Percentiles rank a stretch among this genome's conserved stretches.
phyloP scores from a whole-genome alignment of 1,140 invertebrate genomes.

The Dendroctonus valens region DNA sequence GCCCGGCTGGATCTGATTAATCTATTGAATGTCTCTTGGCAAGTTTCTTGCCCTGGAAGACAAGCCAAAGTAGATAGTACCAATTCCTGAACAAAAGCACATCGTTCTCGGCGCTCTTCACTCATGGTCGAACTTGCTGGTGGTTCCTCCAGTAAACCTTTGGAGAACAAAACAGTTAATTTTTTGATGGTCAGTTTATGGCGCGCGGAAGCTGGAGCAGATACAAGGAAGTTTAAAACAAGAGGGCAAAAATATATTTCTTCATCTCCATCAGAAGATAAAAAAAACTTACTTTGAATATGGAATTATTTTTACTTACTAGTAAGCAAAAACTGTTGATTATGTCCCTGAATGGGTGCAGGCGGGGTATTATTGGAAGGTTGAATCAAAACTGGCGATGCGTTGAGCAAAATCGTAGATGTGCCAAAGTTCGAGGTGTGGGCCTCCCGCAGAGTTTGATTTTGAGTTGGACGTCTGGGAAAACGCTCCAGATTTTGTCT shows the following conservation, averaged over 20 bases:
- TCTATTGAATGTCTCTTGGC: conserved; percentile 24
- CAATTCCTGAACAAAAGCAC: conserved; percentile 47
- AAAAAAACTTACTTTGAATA: neutral
- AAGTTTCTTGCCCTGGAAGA: conserved; percentile 8
- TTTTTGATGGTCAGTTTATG: neutral
- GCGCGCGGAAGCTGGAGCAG: neutral
- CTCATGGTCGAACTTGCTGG: conserved; percentile 41
- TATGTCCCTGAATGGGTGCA: conserved; percentile 35
- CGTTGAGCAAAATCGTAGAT: conserved; percentile 46
- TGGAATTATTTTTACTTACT: conserved; percentile 26
- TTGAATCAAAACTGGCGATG: conserved; percentile 41
- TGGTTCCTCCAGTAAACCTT: conserved; percentile 45
- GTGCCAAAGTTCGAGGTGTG: conserved; percentile 41
- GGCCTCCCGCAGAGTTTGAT: conserved; percentile 40
- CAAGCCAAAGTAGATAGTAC: conserved; percentile 39
- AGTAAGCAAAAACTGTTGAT: conserved; percentile 46
- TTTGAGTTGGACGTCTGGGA: conserved; percentile 70
- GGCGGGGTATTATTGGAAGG: conserved; percentile 41
- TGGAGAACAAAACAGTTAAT: neutral
- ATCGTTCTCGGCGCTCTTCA: conserved; percentile 41
- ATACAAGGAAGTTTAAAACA: neutral
- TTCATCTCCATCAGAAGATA: neutral
- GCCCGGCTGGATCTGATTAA: conserved; percentile 32
- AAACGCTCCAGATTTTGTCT: conserved; percentile 84
- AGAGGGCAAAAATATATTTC: neutral